Conservation (phyloP, 2,797 vertebrate species). For the Siniperca scherzeri region DNA sequence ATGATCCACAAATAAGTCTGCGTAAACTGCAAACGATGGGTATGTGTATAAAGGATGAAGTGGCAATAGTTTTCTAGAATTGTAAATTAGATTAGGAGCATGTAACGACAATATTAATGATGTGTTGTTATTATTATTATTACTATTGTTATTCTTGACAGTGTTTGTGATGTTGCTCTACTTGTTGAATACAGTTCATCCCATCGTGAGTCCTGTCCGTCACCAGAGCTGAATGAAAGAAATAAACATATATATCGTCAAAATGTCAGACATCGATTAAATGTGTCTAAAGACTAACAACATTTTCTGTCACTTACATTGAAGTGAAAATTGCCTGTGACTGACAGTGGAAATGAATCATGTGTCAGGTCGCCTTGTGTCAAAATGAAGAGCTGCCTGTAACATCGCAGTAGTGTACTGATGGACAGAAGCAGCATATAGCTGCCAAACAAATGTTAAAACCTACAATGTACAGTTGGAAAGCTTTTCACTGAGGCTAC, state of each 20-base stretch:
- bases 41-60: too few relatives aligned
- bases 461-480: background rate
- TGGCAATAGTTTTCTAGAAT: background rate
- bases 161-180: background rate
- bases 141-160: background rate
- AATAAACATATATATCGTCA: background rate
- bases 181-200: background rate
- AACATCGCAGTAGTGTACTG: background rate
- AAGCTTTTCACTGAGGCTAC: background rate
- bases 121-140: too few relatives aligned
- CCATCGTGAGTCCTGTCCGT: background rate
- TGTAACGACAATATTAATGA: too few relatives aligned
- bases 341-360: background rate
- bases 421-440: background rate
- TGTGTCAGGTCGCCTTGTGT: background rate
- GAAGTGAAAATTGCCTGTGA: slow-evolving; percentile 30
- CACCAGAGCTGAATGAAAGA: background rate
- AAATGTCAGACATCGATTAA: slow-evolving; percentile 4
- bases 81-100: background rate
- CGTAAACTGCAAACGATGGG: background rate
- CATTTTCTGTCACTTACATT: slow-evolving; percentile 5
- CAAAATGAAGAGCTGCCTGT: background rate
- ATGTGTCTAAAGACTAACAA: background rate
- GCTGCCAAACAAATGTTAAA: slow-evolving; percentile 12
- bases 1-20: background rate